phyloP scores from a whole-genome alignment of 2,888 invertebrate species.

The Drosophila emarginata region DNA sequence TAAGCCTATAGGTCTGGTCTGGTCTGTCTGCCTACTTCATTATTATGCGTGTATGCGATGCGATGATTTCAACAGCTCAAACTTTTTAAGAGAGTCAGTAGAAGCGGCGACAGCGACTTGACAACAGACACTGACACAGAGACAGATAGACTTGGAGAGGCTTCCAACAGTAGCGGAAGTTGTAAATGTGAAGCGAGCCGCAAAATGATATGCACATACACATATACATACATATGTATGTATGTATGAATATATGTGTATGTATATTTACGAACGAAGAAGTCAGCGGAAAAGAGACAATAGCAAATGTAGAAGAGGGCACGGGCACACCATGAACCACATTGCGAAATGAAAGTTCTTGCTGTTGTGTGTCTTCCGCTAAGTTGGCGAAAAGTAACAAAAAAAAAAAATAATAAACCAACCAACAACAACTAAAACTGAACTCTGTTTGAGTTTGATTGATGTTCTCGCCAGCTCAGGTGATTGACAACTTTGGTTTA shows the following conservation, averaged over 20 bases:
- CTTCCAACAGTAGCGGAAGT: constrained; percentile 42
- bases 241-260: too few species aligned
- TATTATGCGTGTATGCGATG: constrained; percentile 42
- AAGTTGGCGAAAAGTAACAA: constrained; percentile 46
- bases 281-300: constrained; percentile 5
- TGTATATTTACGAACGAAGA: constrained; percentile 7
- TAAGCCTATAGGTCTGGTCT: constrained; percentile 43
- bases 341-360: constrained; percentile 20
- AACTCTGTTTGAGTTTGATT: constrained; percentile 54
- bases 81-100: constrained; percentile 42
- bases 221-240: too few species aligned
- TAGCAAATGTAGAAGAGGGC: constrained; percentile 7
- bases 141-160: neutral
- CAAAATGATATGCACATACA: constrained; percentile 68
- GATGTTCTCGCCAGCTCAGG: constrained; percentile 49
- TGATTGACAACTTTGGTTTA: constrained; percentile 55
- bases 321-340: constrained; percentile 6
- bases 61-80: constrained; percentile 52
- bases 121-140: constrained; percentile 44
- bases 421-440: constrained; percentile 11
- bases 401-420: constrained; percentile 6
- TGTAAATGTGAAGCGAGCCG: constrained; percentile 57
- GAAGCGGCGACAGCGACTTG: constrained; percentile 51
- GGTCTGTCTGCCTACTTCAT: constrained; percentile 29
- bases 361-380: constrained; percentile 31